Evolutionary conservation across 2,113 vertebrate genomes (phyloP), one percentile per base, ranked within the genome.

Genomic region (Camelus dromedarius): DNA sequence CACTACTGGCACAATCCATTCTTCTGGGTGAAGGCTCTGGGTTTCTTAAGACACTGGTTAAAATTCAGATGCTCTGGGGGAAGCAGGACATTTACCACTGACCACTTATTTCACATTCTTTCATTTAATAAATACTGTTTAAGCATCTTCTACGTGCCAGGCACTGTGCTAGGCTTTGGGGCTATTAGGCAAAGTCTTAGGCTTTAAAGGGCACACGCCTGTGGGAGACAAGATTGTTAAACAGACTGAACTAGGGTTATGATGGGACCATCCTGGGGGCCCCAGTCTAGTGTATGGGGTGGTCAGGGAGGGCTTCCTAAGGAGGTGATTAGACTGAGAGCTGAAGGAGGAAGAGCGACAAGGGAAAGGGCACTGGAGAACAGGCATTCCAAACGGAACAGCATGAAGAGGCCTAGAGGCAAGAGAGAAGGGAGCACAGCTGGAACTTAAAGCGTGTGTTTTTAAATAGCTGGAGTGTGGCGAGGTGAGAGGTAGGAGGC

Each of bases 371-470:
- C 2, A 24, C 1, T 46, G 19, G 76, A 69, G 56, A 46, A 32
- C 2, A 82, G 70, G 60, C 35, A 54, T 90, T 60, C 46, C 48
- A 70, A 35, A 83, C 52, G 32, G 30, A 77, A 24, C 0, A 30
- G 54, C 66, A 4, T 2, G 5, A 28, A 46, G 50, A 56, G 69
- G 60, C 81, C 83, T n/a, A 19, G 82, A 66, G 72, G 75, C 5
- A 11, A 66, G 50, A 58, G 60, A 76, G 30, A 52, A 66, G 0
- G 48, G 75, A 7, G 35, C 19, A 10, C 16, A 46, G 32, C 64
- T 75, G 82, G 84, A 83, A 94, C 67, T 58, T 81, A 35, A 80
- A 93, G 95, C 56, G 46, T 48, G 70, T 14, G 28, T 82, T 91
- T 77, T 70, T 14, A 93, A 93, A 73, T 30, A 86, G 93, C 79